Conservation (phyloP, 1,140 invertebrate species). For the Leptoteleia sp. region DNA sequence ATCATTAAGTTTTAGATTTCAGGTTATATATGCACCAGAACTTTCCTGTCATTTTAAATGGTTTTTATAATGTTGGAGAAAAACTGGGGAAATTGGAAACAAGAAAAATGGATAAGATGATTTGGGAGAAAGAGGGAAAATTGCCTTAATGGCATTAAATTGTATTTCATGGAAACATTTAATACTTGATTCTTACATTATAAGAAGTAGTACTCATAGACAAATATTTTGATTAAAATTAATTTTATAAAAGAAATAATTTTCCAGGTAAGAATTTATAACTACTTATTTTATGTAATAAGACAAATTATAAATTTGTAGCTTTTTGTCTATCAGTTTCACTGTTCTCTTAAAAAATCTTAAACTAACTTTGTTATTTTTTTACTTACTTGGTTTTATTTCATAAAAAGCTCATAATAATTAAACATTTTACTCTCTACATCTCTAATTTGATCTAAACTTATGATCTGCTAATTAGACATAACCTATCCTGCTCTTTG, state of each 20-base stretch:
- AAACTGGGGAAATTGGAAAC: slow-evolving; percentile 44
- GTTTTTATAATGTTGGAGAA: slow-evolving; percentile 74
- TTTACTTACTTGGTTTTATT: too few species aligned
- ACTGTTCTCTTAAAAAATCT: too few species aligned
- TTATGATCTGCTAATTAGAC: too few species aligned
- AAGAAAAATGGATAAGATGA: slow-evolving; percentile 57
- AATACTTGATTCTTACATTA: slow-evolving; percentile 23
- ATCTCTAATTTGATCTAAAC: too few species aligned
- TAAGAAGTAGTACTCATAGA: slow-evolving; percentile 13
- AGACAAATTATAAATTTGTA: too few species aligned
- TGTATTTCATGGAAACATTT: slow-evolving; percentile 17
- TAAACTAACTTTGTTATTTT: too few species aligned
- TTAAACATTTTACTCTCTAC: too few species aligned
- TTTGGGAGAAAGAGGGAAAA: slow-evolving; percentile 69
- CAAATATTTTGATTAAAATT: slow-evolving; percentile 5
- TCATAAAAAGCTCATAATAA: too few species aligned
- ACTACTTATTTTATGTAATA: too few species aligned
- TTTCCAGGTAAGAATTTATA: slow-evolving; percentile 19
- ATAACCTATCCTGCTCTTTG: too few species aligned
- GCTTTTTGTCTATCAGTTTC: too few species aligned
- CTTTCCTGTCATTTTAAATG: slow-evolving; percentile 70
- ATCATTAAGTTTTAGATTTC: slow-evolving; percentile 75
- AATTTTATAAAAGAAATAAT: slow-evolving; percentile 11
- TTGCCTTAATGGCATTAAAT: slow-evolving; percentile 48
- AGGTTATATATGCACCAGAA: slow-evolving; percentile 72